A percentile compares a stretch with the other conserved stretches of the same genome.
Evolutionary conservation across 53 echinoderm and acorn worm species (phyloP).

Genomic region (Temnopleurus reevesii): DNA sequence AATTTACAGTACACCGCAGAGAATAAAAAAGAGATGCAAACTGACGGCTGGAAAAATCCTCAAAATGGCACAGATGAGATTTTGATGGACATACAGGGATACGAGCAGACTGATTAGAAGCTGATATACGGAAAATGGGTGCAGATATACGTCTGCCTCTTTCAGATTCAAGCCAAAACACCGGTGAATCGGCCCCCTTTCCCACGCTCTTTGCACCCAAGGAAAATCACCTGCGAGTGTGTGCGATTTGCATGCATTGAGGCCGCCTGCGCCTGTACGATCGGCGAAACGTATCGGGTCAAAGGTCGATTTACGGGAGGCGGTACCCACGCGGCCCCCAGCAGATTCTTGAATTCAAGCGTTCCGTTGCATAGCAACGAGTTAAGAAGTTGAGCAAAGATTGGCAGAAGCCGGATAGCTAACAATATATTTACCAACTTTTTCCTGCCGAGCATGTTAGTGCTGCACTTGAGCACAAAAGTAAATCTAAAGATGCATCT

Average conservation of each 20-base stretch:
- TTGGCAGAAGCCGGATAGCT: constrained; percentile 32
- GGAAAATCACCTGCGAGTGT: neutral
- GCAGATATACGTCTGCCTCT: neutral
- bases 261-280: neutral
- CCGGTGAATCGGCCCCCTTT: constrained; percentile 15
- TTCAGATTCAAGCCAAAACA: neutral
- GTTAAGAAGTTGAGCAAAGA: constrained; percentile 51
- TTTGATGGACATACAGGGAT: neutral
- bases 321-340: constrained; percentile 64
- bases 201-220: constrained; percentile 34
- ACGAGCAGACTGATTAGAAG: neutral
- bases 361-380: constrained; percentile 54
- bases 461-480: constrained; percentile 23
- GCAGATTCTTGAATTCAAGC: constrained; percentile 59
- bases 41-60: neutral
- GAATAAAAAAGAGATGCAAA: neutral
- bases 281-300: constrained; percentile 29
- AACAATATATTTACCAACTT: neutral
- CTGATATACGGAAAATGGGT: neutral
- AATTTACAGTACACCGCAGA: neutral
- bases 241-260: neutral
- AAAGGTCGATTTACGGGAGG: constrained; percentile 57
- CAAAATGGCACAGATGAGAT: neutral
- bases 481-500: neutral
- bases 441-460: neutral